Conservation (phyloP, 2,113 vertebrate species). For the Leuciscus idus region DNA sequence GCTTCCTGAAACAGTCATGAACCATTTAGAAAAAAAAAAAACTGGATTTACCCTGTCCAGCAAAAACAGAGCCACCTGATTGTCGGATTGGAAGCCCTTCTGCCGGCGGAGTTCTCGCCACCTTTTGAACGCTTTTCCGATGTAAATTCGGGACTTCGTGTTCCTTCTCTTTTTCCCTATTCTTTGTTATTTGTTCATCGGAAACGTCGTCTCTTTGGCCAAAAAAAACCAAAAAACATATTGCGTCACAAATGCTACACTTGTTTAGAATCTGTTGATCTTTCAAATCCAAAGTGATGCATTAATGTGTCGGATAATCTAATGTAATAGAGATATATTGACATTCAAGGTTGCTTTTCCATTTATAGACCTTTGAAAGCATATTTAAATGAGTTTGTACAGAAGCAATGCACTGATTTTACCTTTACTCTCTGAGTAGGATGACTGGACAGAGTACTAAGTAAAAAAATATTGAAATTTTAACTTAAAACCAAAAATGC, state of each 20-base stretch:
- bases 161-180: too few relatives aligned
- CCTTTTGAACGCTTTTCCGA: too few relatives aligned
- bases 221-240: background rate
- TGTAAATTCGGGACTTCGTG: too few relatives aligned
- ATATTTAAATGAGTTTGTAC: background rate
- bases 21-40: too few relatives aligned
- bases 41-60: too few relatives aligned
- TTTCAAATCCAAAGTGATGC: background rate
- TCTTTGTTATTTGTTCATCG: too few relatives aligned
- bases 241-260: background rate
- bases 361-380: background rate
- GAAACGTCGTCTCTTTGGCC: too few relatives aligned
- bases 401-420: background rate
- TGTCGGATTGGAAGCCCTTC: too few relatives aligned
- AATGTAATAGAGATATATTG: background rate
- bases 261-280: background rate
- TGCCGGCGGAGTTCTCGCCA: too few relatives aligned
- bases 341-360: background rate
- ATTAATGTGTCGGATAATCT: background rate
- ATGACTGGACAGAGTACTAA: background rate
- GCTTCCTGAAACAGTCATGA: too few relatives aligned
- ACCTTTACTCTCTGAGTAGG: background rate
- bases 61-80: too few relatives aligned
- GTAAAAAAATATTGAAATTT: background rate
- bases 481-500: background rate